These are phyloP conservation scores for Dromius quadrimaculatus DNA, from an alignment of 2,888 invertebrate species.

Conservation along the genomic window DNA sequence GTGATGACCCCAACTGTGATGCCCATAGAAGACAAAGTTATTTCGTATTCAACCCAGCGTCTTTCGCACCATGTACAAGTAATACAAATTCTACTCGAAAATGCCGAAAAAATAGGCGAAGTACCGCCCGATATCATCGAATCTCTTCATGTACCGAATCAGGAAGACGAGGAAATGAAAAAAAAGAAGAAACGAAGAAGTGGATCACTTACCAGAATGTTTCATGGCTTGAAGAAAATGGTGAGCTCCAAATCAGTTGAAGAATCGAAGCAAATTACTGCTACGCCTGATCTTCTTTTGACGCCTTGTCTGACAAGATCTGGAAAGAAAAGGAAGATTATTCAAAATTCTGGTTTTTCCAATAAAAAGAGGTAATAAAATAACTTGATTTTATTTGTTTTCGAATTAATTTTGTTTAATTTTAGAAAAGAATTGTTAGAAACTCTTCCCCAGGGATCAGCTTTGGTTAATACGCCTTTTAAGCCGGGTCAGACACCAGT, in stretches of 20 bases:
- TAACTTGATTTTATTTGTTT: neutral
- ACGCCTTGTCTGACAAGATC: constrained; percentile 75
- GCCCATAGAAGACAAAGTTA: constrained; percentile 75
- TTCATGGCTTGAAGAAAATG: constrained; percentile 82
- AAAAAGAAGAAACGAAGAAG: constrained; percentile 85
- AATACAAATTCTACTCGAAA: constrained; percentile 82
- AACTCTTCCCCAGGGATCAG: constrained; percentile 72
- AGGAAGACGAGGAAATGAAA: constrained; percentile 69
- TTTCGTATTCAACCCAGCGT: constrained; percentile 71
- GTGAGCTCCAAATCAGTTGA: constrained; percentile 74
- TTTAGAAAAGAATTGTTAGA: constrained; percentile 75
- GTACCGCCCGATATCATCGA: constrained; percentile 74
- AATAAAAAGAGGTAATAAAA: constrained; percentile 75
- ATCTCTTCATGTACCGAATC: constrained; percentile 62
- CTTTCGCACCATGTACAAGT: constrained; percentile 78
- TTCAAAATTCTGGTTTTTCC: constrained; percentile 72
- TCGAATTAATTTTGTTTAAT: constrained; percentile 57
- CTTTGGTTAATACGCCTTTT: constrained; percentile 68
- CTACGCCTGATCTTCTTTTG: constrained; percentile 63
- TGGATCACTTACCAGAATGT: constrained; percentile 89
- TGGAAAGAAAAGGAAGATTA: constrained; percentile 75
- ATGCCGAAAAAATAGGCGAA: constrained; percentile 80
- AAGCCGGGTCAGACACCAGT: constrained; percentile 68
- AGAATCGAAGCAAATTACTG: constrained; percentile 63
- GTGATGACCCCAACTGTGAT: constrained; percentile 89